These are phyloP conservation scores for Corythornis cristatus DNA, from an alignment of 2,113 vertebrate genomes.

Conservation along the genomic window DNA sequence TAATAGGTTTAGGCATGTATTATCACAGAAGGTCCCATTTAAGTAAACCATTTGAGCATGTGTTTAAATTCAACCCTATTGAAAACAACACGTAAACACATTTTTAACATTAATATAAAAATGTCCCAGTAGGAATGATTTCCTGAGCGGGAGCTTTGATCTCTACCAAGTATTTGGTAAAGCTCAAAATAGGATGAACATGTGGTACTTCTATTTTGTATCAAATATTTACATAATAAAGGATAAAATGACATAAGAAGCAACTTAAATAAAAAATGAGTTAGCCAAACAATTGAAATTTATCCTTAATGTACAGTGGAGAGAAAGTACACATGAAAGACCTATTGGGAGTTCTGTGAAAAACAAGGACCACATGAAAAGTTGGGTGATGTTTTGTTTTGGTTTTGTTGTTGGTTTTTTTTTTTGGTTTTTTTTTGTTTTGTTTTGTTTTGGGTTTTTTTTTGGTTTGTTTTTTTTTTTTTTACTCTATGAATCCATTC, in stretches of 20 bases:
- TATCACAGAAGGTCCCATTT: background rate
- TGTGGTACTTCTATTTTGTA: constrained; percentile 31
- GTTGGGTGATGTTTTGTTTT: background rate
- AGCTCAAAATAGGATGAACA: constrained; percentile 24
- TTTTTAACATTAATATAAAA: constrained; percentile 31
- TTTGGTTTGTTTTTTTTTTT: background rate
- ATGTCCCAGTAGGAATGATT: background rate
- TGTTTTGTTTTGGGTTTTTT: no score
- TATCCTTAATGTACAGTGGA: background rate
- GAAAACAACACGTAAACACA: background rate
- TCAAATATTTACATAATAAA: constrained; percentile 37
- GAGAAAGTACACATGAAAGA: background rate
- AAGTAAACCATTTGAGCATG: background rate
- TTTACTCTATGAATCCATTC: background rate
- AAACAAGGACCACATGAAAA: constrained; percentile 35
- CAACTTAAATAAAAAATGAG: background rate
- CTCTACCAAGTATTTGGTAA: background rate
- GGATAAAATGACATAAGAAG: constrained; percentile 8
- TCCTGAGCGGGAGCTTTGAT: constrained; percentile 33
- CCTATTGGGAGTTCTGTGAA: background rate
- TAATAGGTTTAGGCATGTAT: background rate
- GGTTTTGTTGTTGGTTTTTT: no score
- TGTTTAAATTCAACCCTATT: background rate
- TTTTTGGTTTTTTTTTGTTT: no score
- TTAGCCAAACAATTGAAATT: constrained; percentile 13